Base-by-base conservation (phyloP, 2,113 vertebrate genomes). In the Arizona elegans region DNA sequence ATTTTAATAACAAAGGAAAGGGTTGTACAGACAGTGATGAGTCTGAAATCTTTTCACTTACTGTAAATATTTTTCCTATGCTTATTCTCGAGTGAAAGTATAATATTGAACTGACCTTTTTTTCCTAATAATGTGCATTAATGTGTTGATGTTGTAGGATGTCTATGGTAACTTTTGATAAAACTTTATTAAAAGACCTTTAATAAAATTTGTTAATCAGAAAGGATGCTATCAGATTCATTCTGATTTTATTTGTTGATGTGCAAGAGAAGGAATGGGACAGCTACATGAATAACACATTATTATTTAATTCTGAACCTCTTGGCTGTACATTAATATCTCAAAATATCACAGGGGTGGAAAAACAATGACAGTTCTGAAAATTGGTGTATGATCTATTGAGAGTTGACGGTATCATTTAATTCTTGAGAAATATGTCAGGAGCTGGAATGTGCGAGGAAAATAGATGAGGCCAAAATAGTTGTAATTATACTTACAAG, bases 11-110 rank as follows among this genome's bases (percentile, higher is more conserved):
- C 0, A 0, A 92, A n/a, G 0, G 3, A n/a, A 86, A 8, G 90
- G 90, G 52, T 55, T 95, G 92, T 62, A 89, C 93, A 93, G 11
- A 93, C 8, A 62, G 88, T 38, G 33, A 81, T 19, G 7, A 81
- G 7, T 24, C 38, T 86, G 91, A 88, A n/a, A 2, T 85, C 50
- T 94, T 56, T 55, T 88, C 52, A 89, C 92, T 93, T 87, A 38
- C 43, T 90, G 8, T 11, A 88, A 90, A 56, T 94, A 86, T 7
- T 95, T 1, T 43, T 87, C 8, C 29, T 92, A 88, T 88, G 54
- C 38, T 2, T 0, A 0, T 12, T 96, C 54, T 89, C 86, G 13
- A 19, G 8, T 11, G 47, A 90, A 90, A 89, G 5, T 93, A 24
- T 93, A 86, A 87, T 47, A 89, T 95, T 33, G 87, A 10, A 19